Evolutionary conservation across 1,140 invertebrate genomes (phyloP), one percentile per base, ranked within the genome.

Genomic region (Zaprionus inermis): DNA sequence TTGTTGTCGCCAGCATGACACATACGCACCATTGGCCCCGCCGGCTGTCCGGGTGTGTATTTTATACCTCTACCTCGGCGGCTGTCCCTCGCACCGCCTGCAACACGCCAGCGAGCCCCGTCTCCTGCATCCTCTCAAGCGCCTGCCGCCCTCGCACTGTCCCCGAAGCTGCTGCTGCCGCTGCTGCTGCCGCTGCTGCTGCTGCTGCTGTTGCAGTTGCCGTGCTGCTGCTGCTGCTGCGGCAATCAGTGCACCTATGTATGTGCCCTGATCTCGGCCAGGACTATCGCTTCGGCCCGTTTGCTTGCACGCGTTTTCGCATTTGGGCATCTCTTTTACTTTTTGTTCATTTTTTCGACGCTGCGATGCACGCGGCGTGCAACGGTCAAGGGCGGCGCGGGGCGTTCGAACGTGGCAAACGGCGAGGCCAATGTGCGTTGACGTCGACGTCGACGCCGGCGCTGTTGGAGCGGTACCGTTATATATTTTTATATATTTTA

Each of bases 401-500:
- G 18, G 61, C 22, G 63, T 7, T 30, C 36, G 18, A 4, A 16
- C 52, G 22, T 41, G 61, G 72, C 51, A 46, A 79, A 75, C 71
- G 72, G 67, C 76, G 78, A 63, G 34, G 41, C 52, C 63, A 65
- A 65, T 65, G 63, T 65, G 63, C 63, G n/a, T n/a, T 63, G 46
- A 10, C 30, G 30, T 32, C 58, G 30, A 54, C 49, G 46, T 36
- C 52, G 61, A 73, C 61, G 63, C 38, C 72, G 67, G 41, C 72
- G 59, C 72, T 79, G 83, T 80, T 80, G 67, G 83, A 89, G 84
- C 85, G 85, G 80, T 85, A 89, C 80, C 81, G 85, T 71, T 89
- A 90, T 90, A 89, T 90, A 90, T 90, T 89, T 89, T 89, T 90
- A 90, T 89, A 85, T 81, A 89, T 89, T 89, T 89, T 89, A 89